These are phyloP conservation scores for Cynaeus angustus DNA, from an alignment of 2,888 invertebrate genomes.

Conservation along the genomic window DNA sequence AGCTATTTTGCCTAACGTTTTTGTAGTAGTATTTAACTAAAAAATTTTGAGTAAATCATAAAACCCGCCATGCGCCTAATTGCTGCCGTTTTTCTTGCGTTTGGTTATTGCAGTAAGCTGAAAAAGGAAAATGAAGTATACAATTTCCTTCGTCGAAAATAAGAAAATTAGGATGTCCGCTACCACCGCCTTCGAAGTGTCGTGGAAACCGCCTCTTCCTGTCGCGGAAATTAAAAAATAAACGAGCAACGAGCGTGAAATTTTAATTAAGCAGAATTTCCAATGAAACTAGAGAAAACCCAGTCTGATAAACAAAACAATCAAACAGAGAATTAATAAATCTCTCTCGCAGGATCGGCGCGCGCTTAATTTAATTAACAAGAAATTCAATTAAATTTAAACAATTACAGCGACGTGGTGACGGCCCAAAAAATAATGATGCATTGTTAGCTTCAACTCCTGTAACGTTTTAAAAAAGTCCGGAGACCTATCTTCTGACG, in stretches of 20 bases:
- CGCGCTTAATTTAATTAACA: conserved; percentile 38
- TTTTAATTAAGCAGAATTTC: conserved; percentile 28
- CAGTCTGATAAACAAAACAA: conserved; percentile 39
- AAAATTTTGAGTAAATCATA: too few relatives aligned
- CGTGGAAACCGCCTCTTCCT: conserved; percentile 23
- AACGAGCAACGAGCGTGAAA: conserved; percentile 24
- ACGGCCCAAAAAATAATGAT: conserved; percentile 26
- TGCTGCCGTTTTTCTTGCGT: background rate
- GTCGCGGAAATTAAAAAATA: conserved; percentile 26
- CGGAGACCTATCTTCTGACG: background rate
- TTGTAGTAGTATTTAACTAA: too few relatives aligned
- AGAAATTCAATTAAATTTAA: conserved; percentile 40
- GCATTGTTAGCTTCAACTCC: conserved; percentile 20
- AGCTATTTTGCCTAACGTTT: too few relatives aligned
- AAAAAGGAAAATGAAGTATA: background rate
- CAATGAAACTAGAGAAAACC: conserved; percentile 16
- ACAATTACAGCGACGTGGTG: conserved; percentile 27
- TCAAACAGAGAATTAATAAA: conserved; percentile 41
- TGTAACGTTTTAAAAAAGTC: background rate
- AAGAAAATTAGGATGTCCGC: conserved; percentile 21
- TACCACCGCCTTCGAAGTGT: conserved; percentile 8
- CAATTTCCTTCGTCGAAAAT: conserved; percentile 1
- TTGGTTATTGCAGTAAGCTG: background rate
- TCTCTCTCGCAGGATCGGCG: conserved; percentile 22
- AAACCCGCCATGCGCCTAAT: background rate